Percentiles rank a stretch among this genome's conserved stretches.
Conservation (phyloP, 2,797 vertebrate genomes). For the Benthosema pterotum region DNA sequence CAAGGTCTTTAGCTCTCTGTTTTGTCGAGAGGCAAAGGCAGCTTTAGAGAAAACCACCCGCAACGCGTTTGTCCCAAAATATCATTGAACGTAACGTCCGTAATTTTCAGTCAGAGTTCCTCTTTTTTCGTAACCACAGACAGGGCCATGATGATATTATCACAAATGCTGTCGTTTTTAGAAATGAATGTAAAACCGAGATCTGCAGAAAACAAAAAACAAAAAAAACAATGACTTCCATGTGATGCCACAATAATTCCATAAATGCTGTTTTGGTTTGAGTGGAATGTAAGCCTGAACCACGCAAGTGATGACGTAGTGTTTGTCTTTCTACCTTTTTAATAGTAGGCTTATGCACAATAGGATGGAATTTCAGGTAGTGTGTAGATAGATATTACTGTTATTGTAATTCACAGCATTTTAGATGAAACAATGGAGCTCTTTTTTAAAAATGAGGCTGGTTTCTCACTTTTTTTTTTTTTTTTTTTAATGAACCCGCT, state of each 20-base stretch:
- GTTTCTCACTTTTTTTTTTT: background rate
- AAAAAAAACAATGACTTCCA: background rate
- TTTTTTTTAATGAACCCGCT: constrained; percentile 15
- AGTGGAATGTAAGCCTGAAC: constrained; percentile 47
- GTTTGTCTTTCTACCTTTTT: background rate
- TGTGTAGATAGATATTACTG: constrained; percentile 7
- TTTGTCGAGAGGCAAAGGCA: background rate
- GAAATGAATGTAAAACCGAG: constrained; percentile 64
- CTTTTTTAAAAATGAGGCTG: constrained; percentile 2
- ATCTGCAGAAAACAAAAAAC: constrained; percentile 31
- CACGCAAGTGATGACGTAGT: background rate
- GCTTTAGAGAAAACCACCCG: background rate
- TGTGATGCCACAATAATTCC: constrained; percentile 44
- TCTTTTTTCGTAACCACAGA: constrained; percentile 32
- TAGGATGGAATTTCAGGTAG: constrained; percentile 1
- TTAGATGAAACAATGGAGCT: constrained; percentile 34
- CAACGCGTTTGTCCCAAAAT: background rate
- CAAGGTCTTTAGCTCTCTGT: background rate
- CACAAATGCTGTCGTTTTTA: constrained; percentile 69
- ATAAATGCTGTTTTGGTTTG: constrained; percentile 56
- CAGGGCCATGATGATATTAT: constrained; percentile 63
- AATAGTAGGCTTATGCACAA: background rate
- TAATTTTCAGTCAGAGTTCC: constrained; percentile 4
- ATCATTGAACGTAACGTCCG: background rate
- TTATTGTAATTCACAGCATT: constrained; percentile 16